These are phyloP conservation scores for Podargus strigoides DNA, from an alignment of 2,797 vertebrate species.

Conservation along the genomic window DNA sequence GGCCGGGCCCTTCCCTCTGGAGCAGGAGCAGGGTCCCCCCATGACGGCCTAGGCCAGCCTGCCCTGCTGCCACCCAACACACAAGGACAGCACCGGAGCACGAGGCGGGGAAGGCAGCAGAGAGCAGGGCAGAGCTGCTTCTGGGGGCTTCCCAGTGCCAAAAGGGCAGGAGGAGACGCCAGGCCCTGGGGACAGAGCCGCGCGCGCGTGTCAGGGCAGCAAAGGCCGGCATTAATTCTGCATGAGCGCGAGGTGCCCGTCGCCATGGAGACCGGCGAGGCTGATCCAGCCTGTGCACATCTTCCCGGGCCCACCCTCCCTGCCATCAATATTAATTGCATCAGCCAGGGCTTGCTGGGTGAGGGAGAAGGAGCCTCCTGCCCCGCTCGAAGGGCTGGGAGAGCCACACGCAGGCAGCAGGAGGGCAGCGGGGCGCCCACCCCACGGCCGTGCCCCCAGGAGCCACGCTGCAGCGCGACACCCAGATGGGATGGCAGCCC, in stretches of 20 bases:
- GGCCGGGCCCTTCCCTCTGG: not conserved
- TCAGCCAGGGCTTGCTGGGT: not conserved
- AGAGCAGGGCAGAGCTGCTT: not conserved
- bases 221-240: slow-evolving; percentile 84
- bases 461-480: too few relatives aligned
- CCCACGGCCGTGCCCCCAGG: too few relatives aligned
- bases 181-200: not conserved
- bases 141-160: not conserved
- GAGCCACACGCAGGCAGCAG: not conserved
- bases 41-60: too few relatives aligned
- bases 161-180: not conserved
- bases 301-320: not conserved
- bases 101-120: not conserved
- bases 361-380: not conserved
- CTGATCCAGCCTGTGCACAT: slow-evolving; percentile 58
- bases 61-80: rapidly evolving
- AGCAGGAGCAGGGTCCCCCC: not conserved
- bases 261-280: slow-evolving; percentile 70
- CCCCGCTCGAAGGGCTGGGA: not conserved
- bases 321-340: slow-evolving; percentile 32
- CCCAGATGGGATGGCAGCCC: not conserved
- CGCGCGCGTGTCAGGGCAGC: not conserved
- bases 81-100: too few relatives aligned
- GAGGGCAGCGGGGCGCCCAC: too few relatives aligned
- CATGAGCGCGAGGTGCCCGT: slow-evolving; percentile 75